phyloP scores from a whole-genome alignment of 2,797 vertebrate species.

The Distichodus sexfasciatus region DNA sequence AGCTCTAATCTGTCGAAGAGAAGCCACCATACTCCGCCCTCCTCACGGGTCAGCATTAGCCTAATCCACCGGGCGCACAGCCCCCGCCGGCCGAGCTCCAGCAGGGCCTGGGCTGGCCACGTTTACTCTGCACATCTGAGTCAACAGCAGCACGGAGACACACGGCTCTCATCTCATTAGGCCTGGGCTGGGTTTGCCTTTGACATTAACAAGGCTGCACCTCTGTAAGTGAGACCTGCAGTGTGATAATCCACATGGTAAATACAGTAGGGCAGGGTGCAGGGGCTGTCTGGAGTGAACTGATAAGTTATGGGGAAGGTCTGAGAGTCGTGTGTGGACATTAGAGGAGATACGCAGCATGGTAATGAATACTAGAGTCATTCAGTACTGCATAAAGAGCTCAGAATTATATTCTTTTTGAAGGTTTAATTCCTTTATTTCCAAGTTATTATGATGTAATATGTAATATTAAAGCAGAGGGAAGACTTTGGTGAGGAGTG shows the following conservation, averaged over 20 bases:
- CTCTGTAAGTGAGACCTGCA: conserved; percentile 22
- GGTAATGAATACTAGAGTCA: too few relatives aligned
- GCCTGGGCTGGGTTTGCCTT: conserved; percentile 33
- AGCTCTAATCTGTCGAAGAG: conserved; percentile 78
- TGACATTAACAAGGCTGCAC: conserved; percentile 39
- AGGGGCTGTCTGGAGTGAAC: too few relatives aligned
- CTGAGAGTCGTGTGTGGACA: background rate
- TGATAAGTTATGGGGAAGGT: background rate
- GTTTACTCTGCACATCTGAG: conserved; percentile 82
- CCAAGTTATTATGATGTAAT: too few relatives aligned
- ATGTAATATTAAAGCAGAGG: too few relatives aligned
- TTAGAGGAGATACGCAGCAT: too few relatives aligned
- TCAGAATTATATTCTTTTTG: too few relatives aligned
- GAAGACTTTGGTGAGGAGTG: too few relatives aligned
- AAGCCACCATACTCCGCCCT: conserved; percentile 64
- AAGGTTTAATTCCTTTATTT: too few relatives aligned
- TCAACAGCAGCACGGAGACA: conserved; percentile 69
- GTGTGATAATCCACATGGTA: conserved; percentile 22
- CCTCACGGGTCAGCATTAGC: conserved; percentile 73
- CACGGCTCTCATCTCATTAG: conserved; percentile 41
- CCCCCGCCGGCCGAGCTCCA: conserved; percentile 72
- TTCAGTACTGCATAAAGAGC: too few relatives aligned
- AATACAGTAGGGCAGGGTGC: conserved; percentile 13
- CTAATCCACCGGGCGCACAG: conserved; percentile 75
- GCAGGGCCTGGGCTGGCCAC: conserved; percentile 63